Percentiles rank a stretch among this genome's conserved stretches.
phyloP scores from a whole-genome alignment of 2,888 invertebrate species.

The Anticlea derivata region DNA sequence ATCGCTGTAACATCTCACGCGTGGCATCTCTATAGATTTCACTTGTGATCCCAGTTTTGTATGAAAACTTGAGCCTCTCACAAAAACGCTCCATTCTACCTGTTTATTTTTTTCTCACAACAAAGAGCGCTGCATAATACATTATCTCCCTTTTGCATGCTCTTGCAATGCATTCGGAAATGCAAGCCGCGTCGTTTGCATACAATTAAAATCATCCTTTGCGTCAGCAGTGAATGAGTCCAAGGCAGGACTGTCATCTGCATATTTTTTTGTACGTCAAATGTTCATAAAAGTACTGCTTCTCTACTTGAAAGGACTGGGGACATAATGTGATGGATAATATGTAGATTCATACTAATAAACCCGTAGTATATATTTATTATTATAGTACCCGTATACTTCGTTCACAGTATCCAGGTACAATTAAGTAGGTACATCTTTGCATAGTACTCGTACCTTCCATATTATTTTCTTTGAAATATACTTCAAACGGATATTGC shows the following conservation, averaged over 20 bases:
- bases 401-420: neutral
- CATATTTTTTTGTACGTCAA: conserved; percentile 41
- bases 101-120: conserved; percentile 41
- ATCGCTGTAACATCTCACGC: neutral
- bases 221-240: conserved; percentile 45
- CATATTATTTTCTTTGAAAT: neutral
- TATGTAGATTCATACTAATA: conserved; percentile 9
- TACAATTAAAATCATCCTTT: conserved; percentile 46
- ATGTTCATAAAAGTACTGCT: conserved; percentile 28
- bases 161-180: conserved; percentile 19
- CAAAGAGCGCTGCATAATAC: conserved; percentile 34
- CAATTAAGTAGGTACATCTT: neutral
- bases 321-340: conserved; percentile 9
- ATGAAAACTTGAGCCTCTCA: conserved; percentile 19
- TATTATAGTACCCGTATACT: conserved; percentile 1
- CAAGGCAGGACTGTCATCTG: conserved; percentile 42
- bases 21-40: conserved; percentile 1
- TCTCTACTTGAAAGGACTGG: conserved; percentile 2
- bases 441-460: neutral
- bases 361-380: too few species aligned
- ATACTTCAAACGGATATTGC: neutral
- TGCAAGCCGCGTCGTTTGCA: conserved; percentile 39
- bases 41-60: conserved; percentile 9
- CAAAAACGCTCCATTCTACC: conserved; percentile 32
- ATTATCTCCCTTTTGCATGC: conserved; percentile 28